Conservation (phyloP, 2,113 vertebrate genomes). For the Chitala chitala region DNA sequence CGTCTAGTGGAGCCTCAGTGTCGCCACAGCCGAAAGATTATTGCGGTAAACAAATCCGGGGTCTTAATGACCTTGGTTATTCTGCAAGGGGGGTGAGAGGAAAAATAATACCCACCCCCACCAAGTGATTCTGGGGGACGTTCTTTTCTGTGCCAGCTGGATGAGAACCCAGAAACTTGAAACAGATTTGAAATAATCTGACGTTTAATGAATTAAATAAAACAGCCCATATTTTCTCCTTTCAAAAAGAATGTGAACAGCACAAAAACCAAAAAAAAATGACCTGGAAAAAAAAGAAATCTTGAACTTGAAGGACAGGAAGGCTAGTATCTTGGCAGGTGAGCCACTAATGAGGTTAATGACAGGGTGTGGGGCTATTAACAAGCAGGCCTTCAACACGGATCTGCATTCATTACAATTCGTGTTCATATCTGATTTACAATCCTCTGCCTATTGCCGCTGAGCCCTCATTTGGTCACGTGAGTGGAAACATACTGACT, state of each 20-base stretch:
- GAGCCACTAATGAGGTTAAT: too few species aligned
- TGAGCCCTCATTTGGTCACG: too few species aligned
- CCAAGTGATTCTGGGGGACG: not conserved
- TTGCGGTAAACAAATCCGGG: not conserved
- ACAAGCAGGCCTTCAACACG: too few species aligned
- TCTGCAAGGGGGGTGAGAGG: not conserved
- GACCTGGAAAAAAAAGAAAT: not conserved
- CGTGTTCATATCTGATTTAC: too few species aligned
- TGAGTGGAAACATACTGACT: too few species aligned
- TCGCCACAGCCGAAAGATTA: not conserved
- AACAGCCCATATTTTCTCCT: not conserved
- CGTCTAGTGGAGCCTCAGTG: not conserved
- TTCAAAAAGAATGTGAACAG: too few species aligned
- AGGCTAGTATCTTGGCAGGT: not conserved
- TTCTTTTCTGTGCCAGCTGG: too few species aligned
- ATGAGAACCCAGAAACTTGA: not conserved
- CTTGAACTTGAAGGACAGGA: not conserved
- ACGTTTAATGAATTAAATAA: not conserved
- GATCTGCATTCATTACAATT: too few species aligned
- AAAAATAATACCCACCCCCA: not conserved
- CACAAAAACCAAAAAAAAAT: too few species aligned
- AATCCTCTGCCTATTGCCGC: too few species aligned
- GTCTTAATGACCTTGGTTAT: slow-evolving; percentile 10
- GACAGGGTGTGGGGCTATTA: too few species aligned
- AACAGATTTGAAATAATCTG: not conserved